These are phyloP conservation scores for Ditylenchus weischeri DNA, from an alignment of 2,888 invertebrate species.

Conservation along the genomic window DNA sequence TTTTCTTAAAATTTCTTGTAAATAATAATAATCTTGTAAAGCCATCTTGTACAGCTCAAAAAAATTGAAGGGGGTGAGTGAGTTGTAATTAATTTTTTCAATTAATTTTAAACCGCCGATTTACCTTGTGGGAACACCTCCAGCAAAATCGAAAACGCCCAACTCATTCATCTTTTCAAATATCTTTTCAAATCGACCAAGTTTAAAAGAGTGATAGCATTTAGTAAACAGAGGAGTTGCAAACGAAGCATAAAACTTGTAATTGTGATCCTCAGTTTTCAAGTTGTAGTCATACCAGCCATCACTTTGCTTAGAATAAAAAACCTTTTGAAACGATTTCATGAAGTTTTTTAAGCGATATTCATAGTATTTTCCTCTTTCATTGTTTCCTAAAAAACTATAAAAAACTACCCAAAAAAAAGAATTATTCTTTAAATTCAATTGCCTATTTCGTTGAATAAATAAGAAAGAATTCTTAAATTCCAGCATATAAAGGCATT, in stretches of 20 bases:
- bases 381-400: constrained; percentile 57
- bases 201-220: constrained; percentile 53
- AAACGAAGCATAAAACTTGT: constrained; percentile 60
- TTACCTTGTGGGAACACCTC: constrained; percentile 52
- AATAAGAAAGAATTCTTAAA: constrained; percentile 68
- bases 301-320: constrained; percentile 67
- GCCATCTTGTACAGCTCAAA: no score
- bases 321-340: constrained; percentile 68
- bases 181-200: constrained; percentile 30
- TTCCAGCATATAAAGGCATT: constrained; percentile 75
- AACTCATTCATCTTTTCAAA: constrained; percentile 32
- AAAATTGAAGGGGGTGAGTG: no score
- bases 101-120: not conserved
- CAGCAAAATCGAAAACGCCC: constrained; percentile 47
- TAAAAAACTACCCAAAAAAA: not conserved
- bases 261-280: constrained; percentile 43
- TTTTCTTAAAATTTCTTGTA: no score
- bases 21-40: no score
- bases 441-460: constrained; percentile 45
- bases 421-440: no score
- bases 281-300: constrained; percentile 57
- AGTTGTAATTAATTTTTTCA: no score
- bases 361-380: constrained; percentile 45
- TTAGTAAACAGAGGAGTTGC: constrained; percentile 74
- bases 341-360: constrained; percentile 39